These are phyloP conservation scores for Gastrophryne carolinensis DNA, from an alignment of 2,797 vertebrate species.

Conservation along the genomic window DNA sequence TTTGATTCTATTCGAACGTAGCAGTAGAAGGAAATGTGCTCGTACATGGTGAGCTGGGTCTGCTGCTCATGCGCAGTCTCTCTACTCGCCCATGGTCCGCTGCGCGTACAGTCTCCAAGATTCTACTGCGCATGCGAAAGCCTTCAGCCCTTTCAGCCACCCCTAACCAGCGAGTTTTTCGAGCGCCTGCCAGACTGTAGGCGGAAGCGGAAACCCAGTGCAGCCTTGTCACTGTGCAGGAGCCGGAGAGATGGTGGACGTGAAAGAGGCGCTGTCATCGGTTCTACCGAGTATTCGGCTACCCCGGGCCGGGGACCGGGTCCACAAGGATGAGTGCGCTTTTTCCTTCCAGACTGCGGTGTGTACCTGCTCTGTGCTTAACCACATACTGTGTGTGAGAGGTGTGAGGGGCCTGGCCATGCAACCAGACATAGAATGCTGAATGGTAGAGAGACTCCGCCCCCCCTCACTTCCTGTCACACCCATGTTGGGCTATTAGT, in stretches of 20 bases:
- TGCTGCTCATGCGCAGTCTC: not conserved
- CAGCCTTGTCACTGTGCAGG: conserved; percentile 57
- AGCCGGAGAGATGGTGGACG: conserved; percentile 82
- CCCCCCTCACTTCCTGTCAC: too few species aligned
- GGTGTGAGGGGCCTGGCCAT: too few species aligned
- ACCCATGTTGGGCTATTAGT: too few species aligned
- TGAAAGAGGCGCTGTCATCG: conserved; percentile 90
- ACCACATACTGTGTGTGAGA: too few species aligned
- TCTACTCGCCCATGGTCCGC: not conserved
- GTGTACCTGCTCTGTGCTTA: conserved; percentile 38
- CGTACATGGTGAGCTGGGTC: not conserved
- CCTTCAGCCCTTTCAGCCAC: not conserved
- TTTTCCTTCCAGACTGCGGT: conserved; percentile 96
- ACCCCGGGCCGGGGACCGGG: conserved; percentile 92
- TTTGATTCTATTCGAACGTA: too few species aligned
- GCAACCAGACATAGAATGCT: too few species aligned
- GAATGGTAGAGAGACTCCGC: too few species aligned
- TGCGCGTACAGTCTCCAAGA: too few species aligned
- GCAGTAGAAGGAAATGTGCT: too few species aligned
- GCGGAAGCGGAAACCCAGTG: conserved; percentile 44
- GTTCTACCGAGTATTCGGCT: conserved; percentile 92
- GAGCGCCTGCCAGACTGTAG: not conserved
- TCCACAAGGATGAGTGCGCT: conserved; percentile 98
- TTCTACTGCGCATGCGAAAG: conserved; percentile 47
- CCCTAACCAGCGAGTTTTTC: conserved; percentile 6